A percentile compares a stretch with the other conserved stretches of the same genome.
These are phyloP conservation scores for Parauchenoglanis punctatus DNA, from an alignment of 2,797 vertebrate species.

Conservation along the genomic window DNA sequence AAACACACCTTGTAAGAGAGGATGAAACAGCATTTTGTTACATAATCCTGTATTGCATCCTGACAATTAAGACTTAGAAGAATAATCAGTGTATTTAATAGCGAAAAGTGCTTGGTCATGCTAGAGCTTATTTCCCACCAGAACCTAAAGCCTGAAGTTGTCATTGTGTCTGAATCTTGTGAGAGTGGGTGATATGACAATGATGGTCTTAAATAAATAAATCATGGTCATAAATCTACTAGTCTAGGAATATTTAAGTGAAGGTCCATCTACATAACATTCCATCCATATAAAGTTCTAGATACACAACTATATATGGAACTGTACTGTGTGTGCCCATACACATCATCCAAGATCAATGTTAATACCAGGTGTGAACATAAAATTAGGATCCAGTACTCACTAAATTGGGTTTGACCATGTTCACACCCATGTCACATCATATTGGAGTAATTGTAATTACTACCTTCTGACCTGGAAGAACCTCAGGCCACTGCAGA, in stretches of 20 bases:
- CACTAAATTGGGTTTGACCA: neutral
- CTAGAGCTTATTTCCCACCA: neutral
- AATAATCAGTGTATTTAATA: neutral
- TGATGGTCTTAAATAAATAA: neutral
- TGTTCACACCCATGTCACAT: neutral
- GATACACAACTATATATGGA: neutral
- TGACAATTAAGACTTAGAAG: neutral
- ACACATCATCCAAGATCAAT: neutral
- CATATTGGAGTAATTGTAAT: neutral
- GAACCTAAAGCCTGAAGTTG: neutral
- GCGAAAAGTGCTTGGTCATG: neutral
- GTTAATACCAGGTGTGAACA: neutral
- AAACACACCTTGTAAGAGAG: neutral
- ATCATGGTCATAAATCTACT: neutral
- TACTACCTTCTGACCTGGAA: neutral
- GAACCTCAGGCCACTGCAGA: neutral
- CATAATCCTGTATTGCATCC: neutral
- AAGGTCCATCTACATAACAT: neutral
- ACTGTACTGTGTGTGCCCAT: neutral
- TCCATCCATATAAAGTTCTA: neutral
- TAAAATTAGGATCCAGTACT: neutral
- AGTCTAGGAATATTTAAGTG: neutral
- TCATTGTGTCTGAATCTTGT: neutral
- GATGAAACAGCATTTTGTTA: neutral
- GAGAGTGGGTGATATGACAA: neutral